These are phyloP conservation scores for Drosophila siamana DNA, from an alignment of 2,888 invertebrate genomes.

Conservation along the genomic window DNA sequence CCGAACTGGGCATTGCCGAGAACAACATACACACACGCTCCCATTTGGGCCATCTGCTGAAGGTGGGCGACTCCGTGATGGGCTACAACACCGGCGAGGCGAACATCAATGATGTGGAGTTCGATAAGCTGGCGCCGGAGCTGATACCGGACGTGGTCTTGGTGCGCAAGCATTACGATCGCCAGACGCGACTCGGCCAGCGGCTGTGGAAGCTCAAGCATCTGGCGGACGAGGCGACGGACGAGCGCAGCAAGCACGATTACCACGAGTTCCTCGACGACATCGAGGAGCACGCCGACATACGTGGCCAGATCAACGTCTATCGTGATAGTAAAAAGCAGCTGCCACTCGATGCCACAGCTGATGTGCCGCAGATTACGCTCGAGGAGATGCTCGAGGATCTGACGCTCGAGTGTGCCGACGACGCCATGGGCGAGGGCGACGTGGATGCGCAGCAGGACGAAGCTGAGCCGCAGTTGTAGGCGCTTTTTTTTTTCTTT, in stretches of 20 bases:
- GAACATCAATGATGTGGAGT: constrained; percentile 95
- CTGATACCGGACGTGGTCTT: constrained; percentile 95
- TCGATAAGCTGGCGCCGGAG: constrained; percentile 91
- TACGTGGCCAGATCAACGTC: constrained; percentile 97
- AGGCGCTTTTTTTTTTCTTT: constrained; percentile 10
- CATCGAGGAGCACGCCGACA: constrained; percentile 96
- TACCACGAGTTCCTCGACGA: constrained; percentile 98
- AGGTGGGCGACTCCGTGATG: constrained; percentile 96
- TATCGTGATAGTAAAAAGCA: constrained; percentile 88
- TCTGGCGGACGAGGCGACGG: constrained; percentile 89
- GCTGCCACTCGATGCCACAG: constrained; percentile 72
- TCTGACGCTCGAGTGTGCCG: constrained; percentile 88
- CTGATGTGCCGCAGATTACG: constrained; percentile 90
- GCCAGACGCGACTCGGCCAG: constrained; percentile 89
- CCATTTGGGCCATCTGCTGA: constrained; percentile 96
- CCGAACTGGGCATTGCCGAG: constrained; percentile 93
- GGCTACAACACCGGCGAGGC: constrained; percentile 96
- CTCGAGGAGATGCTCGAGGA: constrained; percentile 98
- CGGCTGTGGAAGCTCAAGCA: constrained; percentile 97
- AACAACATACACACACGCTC: constrained; percentile 94
- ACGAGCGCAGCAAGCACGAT: constrained; percentile 90
- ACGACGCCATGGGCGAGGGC: constrained; percentile 90
- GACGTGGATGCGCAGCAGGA: constrained; percentile 81
- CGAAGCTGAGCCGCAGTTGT: constrained; percentile 47
- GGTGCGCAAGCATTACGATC: constrained; percentile 96